These are phyloP conservation scores for Acrossocheilus wenchowensis DNA, from an alignment of 2,797 vertebrate genomes.

Conservation along the genomic window DNA sequence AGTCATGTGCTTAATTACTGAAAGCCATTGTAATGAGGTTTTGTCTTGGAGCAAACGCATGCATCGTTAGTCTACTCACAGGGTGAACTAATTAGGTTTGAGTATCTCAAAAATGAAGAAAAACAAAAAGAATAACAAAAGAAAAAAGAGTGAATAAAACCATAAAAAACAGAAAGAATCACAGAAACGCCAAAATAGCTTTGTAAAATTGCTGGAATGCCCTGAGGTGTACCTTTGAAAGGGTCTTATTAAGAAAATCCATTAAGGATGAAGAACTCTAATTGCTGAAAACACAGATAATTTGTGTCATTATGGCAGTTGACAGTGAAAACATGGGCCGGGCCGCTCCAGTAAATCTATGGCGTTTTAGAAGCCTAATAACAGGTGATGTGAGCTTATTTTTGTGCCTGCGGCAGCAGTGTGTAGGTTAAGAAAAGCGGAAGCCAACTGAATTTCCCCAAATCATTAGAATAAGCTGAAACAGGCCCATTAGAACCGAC, in stretches of 20 bases:
- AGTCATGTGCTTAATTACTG: conserved; percentile 58
- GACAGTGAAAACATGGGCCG: conserved; percentile 46
- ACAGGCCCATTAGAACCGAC: conserved; percentile 50
- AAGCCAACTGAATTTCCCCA: conserved; percentile 21
- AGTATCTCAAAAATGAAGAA: conserved; percentile 37
- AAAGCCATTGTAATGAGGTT: conserved; percentile 66
- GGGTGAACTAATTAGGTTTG: conserved; percentile 76
- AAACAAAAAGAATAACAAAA: conserved; percentile 65
- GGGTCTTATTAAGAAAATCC: conserved; percentile 39
- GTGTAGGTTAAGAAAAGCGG: conserved; percentile 17
- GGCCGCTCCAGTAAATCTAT: conserved; percentile 8
- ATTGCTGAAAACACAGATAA: conserved; percentile 55
- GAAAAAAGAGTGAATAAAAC: conserved; percentile 68
- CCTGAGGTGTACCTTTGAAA: conserved; percentile 34
- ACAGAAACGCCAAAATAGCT: conserved; percentile 60
- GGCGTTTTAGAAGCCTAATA: conserved; percentile 45
- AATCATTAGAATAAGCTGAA: conserved; percentile 47
- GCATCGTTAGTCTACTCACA: conserved; percentile 75
- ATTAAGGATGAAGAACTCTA: conserved; percentile 50
- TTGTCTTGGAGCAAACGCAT: conserved; percentile 53
- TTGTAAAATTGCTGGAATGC: conserved; percentile 11
- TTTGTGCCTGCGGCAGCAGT: not conserved
- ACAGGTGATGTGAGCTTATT: conserved; percentile 45
- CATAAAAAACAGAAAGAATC: not conserved
- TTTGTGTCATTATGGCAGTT: conserved; percentile 57